Evolutionary conservation across 2,888 invertebrate genomes (phyloP), one percentile per base, ranked within the genome.

Genomic region (Monopis laevigella): DNA sequence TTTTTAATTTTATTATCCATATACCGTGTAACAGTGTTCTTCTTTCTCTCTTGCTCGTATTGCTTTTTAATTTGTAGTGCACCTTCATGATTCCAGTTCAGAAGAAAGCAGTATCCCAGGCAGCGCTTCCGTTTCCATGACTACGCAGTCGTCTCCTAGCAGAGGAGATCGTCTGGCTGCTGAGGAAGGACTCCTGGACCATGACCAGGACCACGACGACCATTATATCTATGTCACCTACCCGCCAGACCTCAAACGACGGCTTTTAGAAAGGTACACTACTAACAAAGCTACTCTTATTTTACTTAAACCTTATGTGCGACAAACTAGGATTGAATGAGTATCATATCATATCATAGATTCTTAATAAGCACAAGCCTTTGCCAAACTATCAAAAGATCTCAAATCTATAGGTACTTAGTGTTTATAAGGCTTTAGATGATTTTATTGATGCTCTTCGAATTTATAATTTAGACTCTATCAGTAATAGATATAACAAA

Each of bases 211-310:
- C 45, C 84, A 84, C 58, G 88, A 88, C 64, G 89, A 89, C 68
- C 89, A 89, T 64, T 93, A 92, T 68, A 92, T 93, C 59, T 93
- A 92, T 71, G 92, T 92, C 52, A 90, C 91, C 41, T 93, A 92
- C 82, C 93, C 93, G 51, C 92, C 92, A 27, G 92, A 93, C 69
- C 82, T 93, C 47, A 92, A 93, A 70, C 85, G 92, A 56, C 83
- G 92, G 49, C 84, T 92, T 55, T 82, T 92, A 53, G 92, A 92
- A 81, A 90, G 90, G 89, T 90, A 84, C 64, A 70, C 61, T 43
- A 53, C 61, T 39, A 70, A 72, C 47, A 58, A 61, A 48, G 48
- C 73, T 54, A 80, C 75, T 36, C 62, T 77, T 40, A 65, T 75
- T 42, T 48, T 74, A 46, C 61, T 77, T 39, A 63, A 67, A 43